A percentile compares a stretch with the other conserved stretches of the same genome.
Evolutionary conservation across 2,888 invertebrate genomes (phyloP).

Genomic region (Caenorhabditis panamensis): DNA sequence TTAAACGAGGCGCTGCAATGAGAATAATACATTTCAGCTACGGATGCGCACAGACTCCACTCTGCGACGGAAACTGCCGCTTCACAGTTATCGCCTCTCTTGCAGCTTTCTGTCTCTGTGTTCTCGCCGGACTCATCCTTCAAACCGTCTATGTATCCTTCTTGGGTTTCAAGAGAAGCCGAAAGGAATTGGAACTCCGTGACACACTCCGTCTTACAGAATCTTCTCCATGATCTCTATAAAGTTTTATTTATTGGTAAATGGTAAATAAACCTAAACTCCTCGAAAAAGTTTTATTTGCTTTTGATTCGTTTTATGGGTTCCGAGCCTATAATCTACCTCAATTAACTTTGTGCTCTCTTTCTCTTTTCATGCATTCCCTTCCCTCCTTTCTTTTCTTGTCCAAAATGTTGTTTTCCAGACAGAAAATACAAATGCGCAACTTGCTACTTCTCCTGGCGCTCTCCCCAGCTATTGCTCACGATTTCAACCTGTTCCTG

Average conservation of each 20-base stretch:
- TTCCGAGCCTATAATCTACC: background rate
- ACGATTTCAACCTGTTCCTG: conserved; percentile 27
- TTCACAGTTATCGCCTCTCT: conserved; percentile 36
- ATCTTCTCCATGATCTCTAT: conserved; percentile 3
- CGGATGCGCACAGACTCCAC: conserved; percentile 38
- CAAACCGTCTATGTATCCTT: conserved; percentile 36
- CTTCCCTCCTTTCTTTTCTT: background rate
- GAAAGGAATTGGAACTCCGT: conserved; percentile 33
- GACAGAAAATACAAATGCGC: conserved; percentile 7
- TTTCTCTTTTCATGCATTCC: background rate
- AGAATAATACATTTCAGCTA: conserved; percentile 28
- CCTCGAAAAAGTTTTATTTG: too few species aligned
- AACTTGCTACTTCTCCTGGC: background rate
- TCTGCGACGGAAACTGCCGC: conserved; percentile 37
- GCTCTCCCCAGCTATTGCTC: background rate
- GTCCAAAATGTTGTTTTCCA: conserved; percentile 3
- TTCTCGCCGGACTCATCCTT: conserved; percentile 29
- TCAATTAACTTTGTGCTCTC: background rate
- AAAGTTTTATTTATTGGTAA: background rate
- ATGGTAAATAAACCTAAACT: too few species aligned
- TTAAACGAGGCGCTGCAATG: too few species aligned
- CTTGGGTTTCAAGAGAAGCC: conserved; percentile 30
- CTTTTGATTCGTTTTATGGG: background rate
- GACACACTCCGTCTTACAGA: conserved; percentile 34
- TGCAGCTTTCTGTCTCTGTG: conserved; percentile 28